Percentiles rank a stretch among this genome's conserved stretches.
phyloP scores from a whole-genome alignment of 2,797 vertebrate species.

The Eulemur coronatus region DNA sequence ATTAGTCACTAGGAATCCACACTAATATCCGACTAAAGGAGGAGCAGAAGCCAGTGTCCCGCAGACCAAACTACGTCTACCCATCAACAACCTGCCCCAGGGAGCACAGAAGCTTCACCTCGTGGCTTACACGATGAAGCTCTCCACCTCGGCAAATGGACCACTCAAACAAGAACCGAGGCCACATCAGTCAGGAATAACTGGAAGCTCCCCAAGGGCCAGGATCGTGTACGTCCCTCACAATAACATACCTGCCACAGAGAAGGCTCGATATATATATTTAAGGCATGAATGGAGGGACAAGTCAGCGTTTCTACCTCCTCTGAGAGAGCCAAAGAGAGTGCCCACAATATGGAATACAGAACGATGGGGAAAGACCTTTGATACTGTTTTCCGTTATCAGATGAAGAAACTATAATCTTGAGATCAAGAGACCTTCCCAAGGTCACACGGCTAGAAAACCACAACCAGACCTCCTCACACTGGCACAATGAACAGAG shows the following conservation, averaged over 20 bases:
- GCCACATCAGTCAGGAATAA: not conserved
- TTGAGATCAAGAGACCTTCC: not conserved
- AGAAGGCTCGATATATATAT: not conserved
- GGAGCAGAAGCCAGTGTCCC: not conserved
- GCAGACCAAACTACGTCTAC: not conserved
- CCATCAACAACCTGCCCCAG: not conserved
- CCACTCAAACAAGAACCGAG: not conserved
- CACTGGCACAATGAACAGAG: accelerated
- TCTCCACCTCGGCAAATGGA: not conserved
- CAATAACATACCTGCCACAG: not conserved
- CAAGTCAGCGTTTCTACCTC: not conserved
- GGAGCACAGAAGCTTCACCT: not conserved
- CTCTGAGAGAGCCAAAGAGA: not conserved
- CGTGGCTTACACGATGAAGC: not conserved
- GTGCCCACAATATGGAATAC: not conserved
- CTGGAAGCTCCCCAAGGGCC: not conserved
- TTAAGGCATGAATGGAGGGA: not conserved
- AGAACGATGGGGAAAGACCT: not conserved
- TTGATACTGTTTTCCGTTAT: not conserved
- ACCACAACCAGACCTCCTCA: not conserved
- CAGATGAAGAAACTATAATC: slow-evolving; percentile 7
- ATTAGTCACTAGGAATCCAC: not conserved
- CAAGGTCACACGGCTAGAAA: not conserved
- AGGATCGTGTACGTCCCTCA: not conserved
- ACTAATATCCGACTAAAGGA: not conserved